Evolutionary conservation across 2,113 vertebrate genomes (phyloP).

Genomic region (Mustela nigripes): DNA sequence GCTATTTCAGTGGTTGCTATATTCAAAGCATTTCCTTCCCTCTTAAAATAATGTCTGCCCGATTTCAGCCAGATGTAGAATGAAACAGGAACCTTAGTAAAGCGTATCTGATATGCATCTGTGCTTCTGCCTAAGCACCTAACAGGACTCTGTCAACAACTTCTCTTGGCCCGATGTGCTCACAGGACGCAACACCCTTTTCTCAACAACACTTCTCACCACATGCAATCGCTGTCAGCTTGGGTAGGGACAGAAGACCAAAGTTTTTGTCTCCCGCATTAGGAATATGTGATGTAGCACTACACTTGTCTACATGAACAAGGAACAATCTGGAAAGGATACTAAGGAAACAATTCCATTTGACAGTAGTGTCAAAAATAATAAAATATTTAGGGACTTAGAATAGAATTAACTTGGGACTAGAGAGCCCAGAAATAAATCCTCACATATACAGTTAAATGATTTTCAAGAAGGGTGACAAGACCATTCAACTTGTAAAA

Average conservation of each 20-base stretch:
- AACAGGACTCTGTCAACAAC: too few relatives aligned
- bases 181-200: not conserved
- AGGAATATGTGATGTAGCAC: not conserved
- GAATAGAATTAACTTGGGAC: not conserved
- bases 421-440: not conserved
- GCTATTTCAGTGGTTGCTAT: not conserved
- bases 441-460: not conserved
- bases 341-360: not conserved
- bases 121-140: not conserved
- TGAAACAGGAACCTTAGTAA: conserved; percentile 42
- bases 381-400: conserved; percentile 6
- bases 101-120: not conserved
- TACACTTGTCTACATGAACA: not conserved
- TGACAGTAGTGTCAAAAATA: not conserved
- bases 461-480: not conserved
- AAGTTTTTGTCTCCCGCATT: not conserved
- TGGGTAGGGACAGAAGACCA: not conserved
- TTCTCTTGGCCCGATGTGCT: not conserved
- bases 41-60: conserved; percentile 5
- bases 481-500: not conserved
- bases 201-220: not conserved
- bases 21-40: conserved; percentile 44
- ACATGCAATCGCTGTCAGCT: not conserved
- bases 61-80: conserved; percentile 25
- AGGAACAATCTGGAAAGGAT: not conserved